Conservation (phyloP, 2,888 invertebrate species). For the Lutraria lutraria region DNA sequence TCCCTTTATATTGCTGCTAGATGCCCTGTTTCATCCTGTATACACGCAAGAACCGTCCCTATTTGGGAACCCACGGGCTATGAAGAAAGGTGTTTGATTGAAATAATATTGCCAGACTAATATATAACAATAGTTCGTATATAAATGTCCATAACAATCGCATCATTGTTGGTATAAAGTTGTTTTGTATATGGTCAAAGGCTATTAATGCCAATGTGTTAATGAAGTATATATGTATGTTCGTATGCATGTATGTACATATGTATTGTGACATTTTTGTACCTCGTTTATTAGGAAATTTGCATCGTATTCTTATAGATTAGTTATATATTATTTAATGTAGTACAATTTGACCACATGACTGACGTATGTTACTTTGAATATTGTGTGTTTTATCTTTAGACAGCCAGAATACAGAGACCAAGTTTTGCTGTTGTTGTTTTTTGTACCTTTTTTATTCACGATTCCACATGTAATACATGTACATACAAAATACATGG, state of each 20-base stretch:
- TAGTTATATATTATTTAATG: neutral
- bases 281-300: neutral
- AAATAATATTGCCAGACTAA: neutral
- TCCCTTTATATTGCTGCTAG: conserved; percentile 79
- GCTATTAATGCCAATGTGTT: neutral
- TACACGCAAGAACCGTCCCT: conserved; percentile 55
- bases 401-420: neutral
- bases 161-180: neutral
- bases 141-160: neutral
- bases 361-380: neutral
- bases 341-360: neutral
- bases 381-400: neutral
- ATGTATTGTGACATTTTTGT: neutral
- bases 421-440: neutral
- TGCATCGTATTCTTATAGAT: neutral
- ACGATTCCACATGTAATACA: too few relatives aligned
- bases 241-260: neutral
- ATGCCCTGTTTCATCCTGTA: conserved; percentile 74
- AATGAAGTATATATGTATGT: neutral
- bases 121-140: neutral
- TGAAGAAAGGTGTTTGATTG: neutral
- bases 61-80: neutral
- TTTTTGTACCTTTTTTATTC: neutral
- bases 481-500: too few relatives aligned
- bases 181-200: neutral